Evolutionary conservation across 2,113 vertebrate species (phyloP).

Genomic region (Entomyzon cyanotis): DNA sequence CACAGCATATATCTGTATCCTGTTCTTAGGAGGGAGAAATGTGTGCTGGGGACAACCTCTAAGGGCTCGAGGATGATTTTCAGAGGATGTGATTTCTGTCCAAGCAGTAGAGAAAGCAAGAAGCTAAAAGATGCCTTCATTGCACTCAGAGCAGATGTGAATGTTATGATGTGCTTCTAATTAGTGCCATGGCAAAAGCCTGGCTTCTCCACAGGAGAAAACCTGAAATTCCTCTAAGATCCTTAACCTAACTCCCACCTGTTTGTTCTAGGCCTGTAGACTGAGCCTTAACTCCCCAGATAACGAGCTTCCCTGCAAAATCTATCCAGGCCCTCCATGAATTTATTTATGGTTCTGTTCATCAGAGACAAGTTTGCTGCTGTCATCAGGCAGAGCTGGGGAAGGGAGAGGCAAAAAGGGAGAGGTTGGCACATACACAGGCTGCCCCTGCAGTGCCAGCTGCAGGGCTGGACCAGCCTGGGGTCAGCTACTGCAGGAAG

Average conservation of each 20-base stretch:
- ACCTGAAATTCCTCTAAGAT: not conserved
- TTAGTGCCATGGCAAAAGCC: not conserved
- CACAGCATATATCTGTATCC: not conserved
- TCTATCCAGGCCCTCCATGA: not conserved
- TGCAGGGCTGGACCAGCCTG: not conserved
- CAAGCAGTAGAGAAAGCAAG: not conserved
- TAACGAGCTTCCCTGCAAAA: not conserved
- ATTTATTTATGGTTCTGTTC: not conserved
- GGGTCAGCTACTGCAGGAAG: not conserved
- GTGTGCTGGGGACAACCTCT: not conserved
- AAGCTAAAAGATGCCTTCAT: not conserved
- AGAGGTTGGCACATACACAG: not conserved
- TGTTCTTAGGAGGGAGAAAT: not conserved
- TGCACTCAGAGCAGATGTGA: not conserved
- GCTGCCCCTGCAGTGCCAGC: not conserved
- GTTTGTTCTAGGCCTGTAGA: not conserved
- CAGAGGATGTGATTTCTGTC: not conserved
- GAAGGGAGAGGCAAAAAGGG: not conserved
- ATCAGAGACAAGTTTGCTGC: not conserved
- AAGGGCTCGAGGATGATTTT: not conserved
- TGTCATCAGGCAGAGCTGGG: not conserved
- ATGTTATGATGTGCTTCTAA: not conserved
- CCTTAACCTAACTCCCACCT: not conserved
- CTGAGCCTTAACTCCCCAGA: not conserved
- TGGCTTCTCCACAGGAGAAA: not conserved